Evolutionary conservation across 2,888 invertebrate species (phyloP).

Genomic region (Drosophila suboccidentalis): DNA sequence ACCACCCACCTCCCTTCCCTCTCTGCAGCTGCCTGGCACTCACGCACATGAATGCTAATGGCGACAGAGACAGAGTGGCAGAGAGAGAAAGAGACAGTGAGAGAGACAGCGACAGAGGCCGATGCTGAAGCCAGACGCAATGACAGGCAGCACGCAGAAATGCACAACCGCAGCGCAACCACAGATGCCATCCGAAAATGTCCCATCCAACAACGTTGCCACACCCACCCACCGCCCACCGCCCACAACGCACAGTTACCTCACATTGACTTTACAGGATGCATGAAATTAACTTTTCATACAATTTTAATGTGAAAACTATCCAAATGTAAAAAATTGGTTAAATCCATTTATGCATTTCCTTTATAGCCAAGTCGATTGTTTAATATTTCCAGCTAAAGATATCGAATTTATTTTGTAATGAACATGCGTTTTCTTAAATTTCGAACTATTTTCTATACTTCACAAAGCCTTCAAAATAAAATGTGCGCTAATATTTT

Average conservation of each 20-base stretch:
- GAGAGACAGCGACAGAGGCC: constrained; percentile 17
- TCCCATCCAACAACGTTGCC: constrained; percentile 8
- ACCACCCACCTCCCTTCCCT: background rate
- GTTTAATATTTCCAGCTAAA: background rate
- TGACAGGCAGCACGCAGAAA: constrained; percentile 75
- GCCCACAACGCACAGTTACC: constrained; percentile 34
- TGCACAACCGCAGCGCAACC: constrained; percentile 74
- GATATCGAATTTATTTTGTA: background rate
- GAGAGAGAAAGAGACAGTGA: background rate
- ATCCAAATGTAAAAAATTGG: background rate
- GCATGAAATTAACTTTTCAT: constrained; percentile 19
- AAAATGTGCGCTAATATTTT: too few relatives aligned
- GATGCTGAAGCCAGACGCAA: constrained; percentile 15
- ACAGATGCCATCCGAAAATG: constrained; percentile 40
- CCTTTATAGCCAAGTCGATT: background rate
- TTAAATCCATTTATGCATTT: background rate
- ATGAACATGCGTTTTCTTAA: too few relatives aligned
- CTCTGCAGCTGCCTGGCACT: constrained; percentile 19
- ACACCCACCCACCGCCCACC: constrained; percentile 6
- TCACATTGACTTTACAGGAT: constrained; percentile 21
- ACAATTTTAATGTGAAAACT: background rate
- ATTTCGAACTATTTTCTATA: too few relatives aligned
- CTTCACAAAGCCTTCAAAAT: too few relatives aligned
- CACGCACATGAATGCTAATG: constrained; percentile 80
- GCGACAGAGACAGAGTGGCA: constrained; percentile 8